A percentile compares a stretch with the other conserved stretches of the same genome.
Conservation (phyloP, 2,888 invertebrate genomes). For the Caenorhabditis sp. region DNA sequence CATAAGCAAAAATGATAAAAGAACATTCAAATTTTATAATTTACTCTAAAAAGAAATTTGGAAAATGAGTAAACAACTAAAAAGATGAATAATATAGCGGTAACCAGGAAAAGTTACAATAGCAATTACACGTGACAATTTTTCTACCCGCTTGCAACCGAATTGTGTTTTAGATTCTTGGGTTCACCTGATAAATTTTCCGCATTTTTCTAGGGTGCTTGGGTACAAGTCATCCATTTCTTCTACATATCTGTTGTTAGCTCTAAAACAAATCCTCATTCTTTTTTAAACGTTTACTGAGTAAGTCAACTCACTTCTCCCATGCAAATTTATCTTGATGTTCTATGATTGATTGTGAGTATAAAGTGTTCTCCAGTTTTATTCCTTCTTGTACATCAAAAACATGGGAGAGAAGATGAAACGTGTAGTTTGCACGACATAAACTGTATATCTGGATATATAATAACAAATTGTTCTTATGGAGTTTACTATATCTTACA, state of each 20-base stretch:
- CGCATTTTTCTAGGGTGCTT: neutral
- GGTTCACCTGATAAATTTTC: neutral
- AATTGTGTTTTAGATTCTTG: too few species aligned
- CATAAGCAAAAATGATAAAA: too few species aligned
- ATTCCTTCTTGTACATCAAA: slow-evolving; percentile 9
- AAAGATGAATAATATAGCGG: too few species aligned
- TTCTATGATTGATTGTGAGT: neutral
- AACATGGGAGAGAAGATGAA: slow-evolving; percentile 9
- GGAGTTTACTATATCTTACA: too few species aligned
- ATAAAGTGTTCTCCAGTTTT: neutral
- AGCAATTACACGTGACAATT: too few species aligned
- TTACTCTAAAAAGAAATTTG: too few species aligned
- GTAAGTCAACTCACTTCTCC: neutral
- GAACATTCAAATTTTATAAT: too few species aligned
- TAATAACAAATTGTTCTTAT: too few species aligned
- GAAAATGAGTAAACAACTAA: too few species aligned
- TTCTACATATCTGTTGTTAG: neutral
- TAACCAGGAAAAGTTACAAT: too few species aligned
- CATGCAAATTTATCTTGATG: neutral
- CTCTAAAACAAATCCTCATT: neutral
- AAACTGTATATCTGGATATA: neutral
- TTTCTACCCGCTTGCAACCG: too few species aligned
- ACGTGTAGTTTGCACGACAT: slow-evolving; percentile 3
- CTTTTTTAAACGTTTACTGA: neutral
- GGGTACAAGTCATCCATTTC: neutral